These are phyloP conservation scores for Dendrolimus punctatus DNA, from an alignment of 1,140 invertebrate genomes.

Conservation along the genomic window DNA sequence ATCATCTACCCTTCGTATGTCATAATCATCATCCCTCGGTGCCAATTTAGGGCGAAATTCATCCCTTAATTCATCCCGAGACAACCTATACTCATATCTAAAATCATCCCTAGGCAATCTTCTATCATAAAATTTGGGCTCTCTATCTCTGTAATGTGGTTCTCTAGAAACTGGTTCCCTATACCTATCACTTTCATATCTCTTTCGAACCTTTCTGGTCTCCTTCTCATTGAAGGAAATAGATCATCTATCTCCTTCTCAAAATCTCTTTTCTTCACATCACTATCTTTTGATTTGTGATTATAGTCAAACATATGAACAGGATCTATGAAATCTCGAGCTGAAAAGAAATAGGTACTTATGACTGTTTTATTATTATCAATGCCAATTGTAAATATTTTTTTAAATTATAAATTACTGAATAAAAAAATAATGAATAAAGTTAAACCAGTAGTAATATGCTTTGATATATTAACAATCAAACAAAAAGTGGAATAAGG, in stretches of 20 bases:
- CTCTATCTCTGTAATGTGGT: constrained; percentile 27
- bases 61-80: constrained; percentile 23
- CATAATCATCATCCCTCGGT: constrained; percentile 29
- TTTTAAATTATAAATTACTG: too few species aligned
- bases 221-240: constrained; percentile 32
- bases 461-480: too few species aligned
- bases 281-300: constrained; percentile 68
- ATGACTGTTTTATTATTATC: background rate
- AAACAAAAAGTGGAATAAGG: too few species aligned
- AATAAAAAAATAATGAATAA: too few species aligned
- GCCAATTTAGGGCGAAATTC: constrained; percentile 20
- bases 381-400: background rate
- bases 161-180: constrained; percentile 5
- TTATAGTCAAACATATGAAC: constrained; percentile 76
- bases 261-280: constrained; percentile 43
- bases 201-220: constrained; percentile 25
- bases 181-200: constrained; percentile 10
- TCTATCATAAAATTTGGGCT: constrained; percentile 12
- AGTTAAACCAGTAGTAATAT: too few species aligned
- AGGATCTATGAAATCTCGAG: constrained; percentile 68
- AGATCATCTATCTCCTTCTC: constrained; percentile 51
- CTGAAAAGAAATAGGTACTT: constrained; percentile 40
- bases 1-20: constrained; percentile 30
- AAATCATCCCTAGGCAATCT: background rate
- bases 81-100: constrained; percentile 4